A percentile compares a stretch with the other conserved stretches of the same genome.
Evolutionary conservation across 2,888 invertebrate species (phyloP).

Genomic region (Brenthis daphne): DNA sequence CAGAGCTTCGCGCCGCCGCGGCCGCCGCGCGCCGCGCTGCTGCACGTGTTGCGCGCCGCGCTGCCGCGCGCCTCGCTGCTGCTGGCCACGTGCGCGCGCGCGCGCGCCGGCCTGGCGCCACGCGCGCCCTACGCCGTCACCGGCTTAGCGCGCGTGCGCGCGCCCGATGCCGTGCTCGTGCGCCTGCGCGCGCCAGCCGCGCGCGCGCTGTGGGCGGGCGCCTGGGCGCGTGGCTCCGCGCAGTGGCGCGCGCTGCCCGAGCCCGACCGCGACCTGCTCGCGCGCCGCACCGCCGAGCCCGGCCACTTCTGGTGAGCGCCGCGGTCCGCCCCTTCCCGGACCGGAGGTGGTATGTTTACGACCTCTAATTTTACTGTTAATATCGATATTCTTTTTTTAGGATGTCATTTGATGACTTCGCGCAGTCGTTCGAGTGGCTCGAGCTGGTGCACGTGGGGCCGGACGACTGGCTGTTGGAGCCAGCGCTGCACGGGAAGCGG

Average conservation of each 20-base stretch:
- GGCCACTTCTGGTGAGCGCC: constrained; percentile 52
- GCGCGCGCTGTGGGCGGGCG: constrained; percentile 87
- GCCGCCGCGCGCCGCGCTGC: constrained; percentile 85
- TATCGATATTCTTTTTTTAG: constrained; percentile 54
- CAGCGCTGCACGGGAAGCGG: constrained; percentile 84
- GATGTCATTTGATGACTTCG: constrained; percentile 88
- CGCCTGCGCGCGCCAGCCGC: constrained; percentile 84
- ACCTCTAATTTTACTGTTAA: too few relatives aligned
- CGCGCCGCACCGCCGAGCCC: constrained; percentile 63
- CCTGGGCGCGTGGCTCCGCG: constrained; percentile 86
- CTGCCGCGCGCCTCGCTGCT: constrained; percentile 87
- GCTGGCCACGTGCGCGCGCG: constrained; percentile 70
- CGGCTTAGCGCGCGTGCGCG: constrained; percentile 84
- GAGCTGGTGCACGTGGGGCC: constrained; percentile 89
- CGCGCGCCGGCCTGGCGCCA: constrained; percentile 83
- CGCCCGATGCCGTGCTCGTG: constrained; percentile 85
- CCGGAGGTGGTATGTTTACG: too few relatives aligned
- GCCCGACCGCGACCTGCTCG: constrained; percentile 84
- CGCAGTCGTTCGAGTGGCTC: constrained; percentile 84
- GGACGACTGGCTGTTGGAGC: constrained; percentile 88
- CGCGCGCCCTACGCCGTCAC: constrained; percentile 50
- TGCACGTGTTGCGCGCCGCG: constrained; percentile 86
- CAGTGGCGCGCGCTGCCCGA: constrained; percentile 86
- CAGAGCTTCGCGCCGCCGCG: constrained; percentile 86
- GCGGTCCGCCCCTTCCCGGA: too few relatives aligned